These are phyloP conservation scores for Ctenodactylus gundi DNA, from an alignment of 2,113 vertebrate species.

Conservation along the genomic window DNA sequence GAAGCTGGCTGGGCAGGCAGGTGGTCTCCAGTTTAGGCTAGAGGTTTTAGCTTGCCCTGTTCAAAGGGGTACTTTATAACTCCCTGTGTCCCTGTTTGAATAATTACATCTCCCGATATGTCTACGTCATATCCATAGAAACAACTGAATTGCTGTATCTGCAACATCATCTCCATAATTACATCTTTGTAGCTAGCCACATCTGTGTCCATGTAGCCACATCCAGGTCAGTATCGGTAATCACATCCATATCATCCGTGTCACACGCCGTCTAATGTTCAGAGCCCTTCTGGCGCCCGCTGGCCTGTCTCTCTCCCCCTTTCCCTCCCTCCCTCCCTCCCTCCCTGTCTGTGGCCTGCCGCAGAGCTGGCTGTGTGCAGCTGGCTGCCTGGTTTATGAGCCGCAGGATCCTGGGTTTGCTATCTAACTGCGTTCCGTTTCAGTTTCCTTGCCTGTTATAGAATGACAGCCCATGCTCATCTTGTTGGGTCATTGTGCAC, in stretches of 20 bases:
- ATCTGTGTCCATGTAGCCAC: neutral
- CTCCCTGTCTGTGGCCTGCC: too few species aligned
- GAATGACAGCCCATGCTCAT: too few species aligned
- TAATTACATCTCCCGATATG: neutral
- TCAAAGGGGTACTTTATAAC: neutral
- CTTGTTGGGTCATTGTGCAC: too few species aligned
- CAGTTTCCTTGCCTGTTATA: neutral
- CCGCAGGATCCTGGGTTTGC: rapidly evolving
- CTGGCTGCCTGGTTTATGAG: rapidly evolving
- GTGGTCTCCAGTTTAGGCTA: neutral
- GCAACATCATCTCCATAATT: rapidly evolving
- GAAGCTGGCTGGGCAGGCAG: neutral
- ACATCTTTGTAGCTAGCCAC: neutral
- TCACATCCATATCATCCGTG: neutral
- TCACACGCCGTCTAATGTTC: neutral
- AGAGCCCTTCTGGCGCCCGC: neutral
- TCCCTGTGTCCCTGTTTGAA: neutral
- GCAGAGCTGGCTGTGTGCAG: too few species aligned
- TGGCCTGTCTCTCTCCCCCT: neutral
- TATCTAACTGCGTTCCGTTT: neutral
- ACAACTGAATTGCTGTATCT: neutral
- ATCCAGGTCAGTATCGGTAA: rapidly evolving
- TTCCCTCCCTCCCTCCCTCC: rapidly evolving
- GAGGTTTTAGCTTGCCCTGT: neutral
- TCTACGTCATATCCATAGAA: too few species aligned